phyloP scores from a whole-genome alignment of 1,140 invertebrate species.

The Drosophila burlai region DNA sequence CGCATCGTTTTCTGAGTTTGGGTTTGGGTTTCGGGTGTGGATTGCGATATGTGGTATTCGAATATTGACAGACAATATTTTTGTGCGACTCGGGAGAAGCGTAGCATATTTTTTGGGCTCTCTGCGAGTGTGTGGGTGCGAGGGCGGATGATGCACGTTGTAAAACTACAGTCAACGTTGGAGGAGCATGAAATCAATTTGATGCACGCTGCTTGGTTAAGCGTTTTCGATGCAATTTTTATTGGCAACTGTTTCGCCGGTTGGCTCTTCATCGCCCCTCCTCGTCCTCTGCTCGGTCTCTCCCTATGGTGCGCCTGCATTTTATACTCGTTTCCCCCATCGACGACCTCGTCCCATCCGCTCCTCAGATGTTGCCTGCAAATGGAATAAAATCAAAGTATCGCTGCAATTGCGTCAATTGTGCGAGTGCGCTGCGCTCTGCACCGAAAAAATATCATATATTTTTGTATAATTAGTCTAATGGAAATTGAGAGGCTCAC shows the following conservation, averaged over 20 bases:
- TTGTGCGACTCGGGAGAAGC: slow-evolving; percentile 61
- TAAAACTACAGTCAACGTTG: slow-evolving; percentile 59
- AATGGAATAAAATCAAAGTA: slow-evolving; percentile 84
- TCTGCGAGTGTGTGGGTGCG: slow-evolving; percentile 10
- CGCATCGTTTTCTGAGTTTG: slow-evolving; percentile 13
- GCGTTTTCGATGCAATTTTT: slow-evolving; percentile 83
- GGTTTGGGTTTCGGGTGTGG: slow-evolving; percentile 11
- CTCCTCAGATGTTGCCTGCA: slow-evolving; percentile 55
- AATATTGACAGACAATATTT: slow-evolving; percentile 78
- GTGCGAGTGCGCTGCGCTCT: slow-evolving; percentile 43
- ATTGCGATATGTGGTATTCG: slow-evolving; percentile 40
- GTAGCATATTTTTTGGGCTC: slow-evolving; percentile 69
- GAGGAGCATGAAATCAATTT: slow-evolving; percentile 75
- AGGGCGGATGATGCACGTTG: slow-evolving; percentile 52
- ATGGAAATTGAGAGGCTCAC: neutral
- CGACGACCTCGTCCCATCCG: neutral
- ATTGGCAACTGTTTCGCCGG: slow-evolving; percentile 77
- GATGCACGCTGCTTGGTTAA: slow-evolving; percentile 81
- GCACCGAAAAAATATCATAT: slow-evolving; percentile 15
- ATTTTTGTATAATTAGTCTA: neutral
- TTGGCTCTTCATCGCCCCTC: slow-evolving; percentile 29
- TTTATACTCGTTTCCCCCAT: slow-evolving; percentile 40
- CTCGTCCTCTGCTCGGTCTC: neutral
- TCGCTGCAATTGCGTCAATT: slow-evolving; percentile 80
- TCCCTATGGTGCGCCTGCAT: slow-evolving; percentile 48